A percentile compares a stretch with the other conserved stretches of the same genome.
Conservation (phyloP, 2,888 invertebrate genomes). For the Abrostola triplasia region DNA sequence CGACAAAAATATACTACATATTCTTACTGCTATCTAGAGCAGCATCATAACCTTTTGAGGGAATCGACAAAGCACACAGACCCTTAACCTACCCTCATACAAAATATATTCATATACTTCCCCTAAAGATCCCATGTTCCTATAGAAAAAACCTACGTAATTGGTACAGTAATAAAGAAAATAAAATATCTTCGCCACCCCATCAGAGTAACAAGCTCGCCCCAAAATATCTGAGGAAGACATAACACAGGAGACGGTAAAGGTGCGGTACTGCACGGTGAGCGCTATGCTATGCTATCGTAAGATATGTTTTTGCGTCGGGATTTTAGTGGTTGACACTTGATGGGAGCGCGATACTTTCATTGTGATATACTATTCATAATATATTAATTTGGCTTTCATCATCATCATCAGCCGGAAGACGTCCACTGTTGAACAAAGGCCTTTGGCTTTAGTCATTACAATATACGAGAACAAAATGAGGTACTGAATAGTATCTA, state of each 20-base stretch:
- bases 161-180: conserved; percentile 43
- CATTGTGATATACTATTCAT: too few species aligned
- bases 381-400: too few species aligned
- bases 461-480: too few species aligned
- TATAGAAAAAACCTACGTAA: background rate
- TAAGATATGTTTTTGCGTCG: conserved; percentile 3
- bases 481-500: too few species aligned
- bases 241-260: conserved; percentile 21
- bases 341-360: too few species aligned
- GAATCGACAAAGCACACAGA: too few species aligned
- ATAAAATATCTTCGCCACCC: conserved; percentile 57
- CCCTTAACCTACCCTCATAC: background rate
- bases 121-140: background rate
- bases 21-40: too few species aligned
- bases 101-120: conserved; percentile 11
- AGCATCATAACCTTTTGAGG: too few species aligned
- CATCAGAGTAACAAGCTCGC: conserved; percentile 39
- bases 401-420: too few species aligned
- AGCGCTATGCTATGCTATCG: background rate
- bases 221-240: conserved; percentile 38
- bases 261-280: background rate
- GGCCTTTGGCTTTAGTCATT: too few species aligned
- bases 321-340: background rate
- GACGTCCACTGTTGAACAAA: too few species aligned
- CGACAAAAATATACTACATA: too few species aligned